Evolutionary conservation across 2,113 vertebrate genomes (phyloP).

Genomic region (Eleginops maclovinus): DNA sequence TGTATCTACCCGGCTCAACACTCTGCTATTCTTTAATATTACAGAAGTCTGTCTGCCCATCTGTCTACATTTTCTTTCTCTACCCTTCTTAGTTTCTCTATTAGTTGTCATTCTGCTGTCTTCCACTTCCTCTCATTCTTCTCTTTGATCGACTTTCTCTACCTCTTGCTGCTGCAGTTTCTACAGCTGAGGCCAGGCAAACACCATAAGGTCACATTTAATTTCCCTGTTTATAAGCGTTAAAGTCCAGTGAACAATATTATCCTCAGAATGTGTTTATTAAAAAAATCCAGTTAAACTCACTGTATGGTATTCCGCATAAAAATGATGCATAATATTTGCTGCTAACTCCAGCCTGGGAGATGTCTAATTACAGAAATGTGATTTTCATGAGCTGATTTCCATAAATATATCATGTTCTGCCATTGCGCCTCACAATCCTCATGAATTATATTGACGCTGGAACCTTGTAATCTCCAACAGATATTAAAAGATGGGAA

Average conservation of each 20-base stretch:
- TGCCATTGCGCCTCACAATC: conserved; percentile 35
- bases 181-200: conserved; percentile 8
- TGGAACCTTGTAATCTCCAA: conserved; percentile 49
- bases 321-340: conserved; percentile 38
- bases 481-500: conserved; percentile 68
- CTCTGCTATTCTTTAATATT: conserved; percentile 44
- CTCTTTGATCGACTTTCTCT: background rate
- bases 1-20: conserved; percentile 23
- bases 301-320: conserved; percentile 13
- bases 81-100: background rate
- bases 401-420: conserved; percentile 60
- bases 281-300: conserved; percentile 2
- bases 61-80: conserved; percentile 20
- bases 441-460: conserved; percentile 59
- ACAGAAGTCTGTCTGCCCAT: conserved; percentile 25
- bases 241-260: background rate
- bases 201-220: conserved; percentile 42
- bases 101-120: conserved; percentile 7
- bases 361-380: conserved; percentile 60
- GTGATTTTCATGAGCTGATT: conserved; percentile 53
- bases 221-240: conserved; percentile 29
- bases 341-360: conserved; percentile 24
- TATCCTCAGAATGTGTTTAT: conserved; percentile 13
- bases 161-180: conserved; percentile 15
- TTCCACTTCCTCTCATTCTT: background rate